Evolutionary conservation across 2,797 vertebrate species (phyloP), one percentile per base, ranked within the genome.

Genomic region (Pagetopsis macropterus): DNA sequence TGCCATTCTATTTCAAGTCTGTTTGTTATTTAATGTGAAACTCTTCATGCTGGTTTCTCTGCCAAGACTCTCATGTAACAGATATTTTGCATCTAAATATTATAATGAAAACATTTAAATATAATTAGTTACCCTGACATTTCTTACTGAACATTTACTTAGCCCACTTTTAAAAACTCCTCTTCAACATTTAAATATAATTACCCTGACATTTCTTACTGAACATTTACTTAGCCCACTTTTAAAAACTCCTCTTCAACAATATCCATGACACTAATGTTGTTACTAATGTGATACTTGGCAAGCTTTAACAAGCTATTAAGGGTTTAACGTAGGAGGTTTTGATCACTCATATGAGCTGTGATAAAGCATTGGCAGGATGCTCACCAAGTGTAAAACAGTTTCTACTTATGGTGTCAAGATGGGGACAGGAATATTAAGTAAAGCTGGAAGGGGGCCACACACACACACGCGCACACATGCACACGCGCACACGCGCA

Each of bases 281-380:
- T 13, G 12, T 43, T 16, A 44, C 21, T 57, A 59, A 16, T 13
- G 16, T 46, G 23, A 19, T 37, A 61, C 33, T 43, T 67, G 33
- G 37, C 57, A 65, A 33, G 31, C 33, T 54, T 70, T 63, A 57
- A 75, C 13, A 31, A 75, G 52, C 54, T 46, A 43, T 76, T 64
- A 6, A 49, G 21, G n/a, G 43, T 12, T 55, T 60, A 15, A 65
- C 31, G 31, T 5, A 3, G 9, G 16, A 31, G 51, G 51, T 40
- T 70, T 75, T 57, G 23, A 61, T 59, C 15, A 51, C 58, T 77
- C 9, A 72, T 31, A 58, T 46, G 46, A 69, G 45, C 54, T 59
- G 44, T 23, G 48, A 68, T 64, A 56, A 61, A 40, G 62, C 19
- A 17, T 48, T 43, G 52, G n/a, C 15, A 2, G 44, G 41, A 40